Evolutionary conservation across 2,888 invertebrate genomes (phyloP).

Genomic region (Griposia aprilina): DNA sequence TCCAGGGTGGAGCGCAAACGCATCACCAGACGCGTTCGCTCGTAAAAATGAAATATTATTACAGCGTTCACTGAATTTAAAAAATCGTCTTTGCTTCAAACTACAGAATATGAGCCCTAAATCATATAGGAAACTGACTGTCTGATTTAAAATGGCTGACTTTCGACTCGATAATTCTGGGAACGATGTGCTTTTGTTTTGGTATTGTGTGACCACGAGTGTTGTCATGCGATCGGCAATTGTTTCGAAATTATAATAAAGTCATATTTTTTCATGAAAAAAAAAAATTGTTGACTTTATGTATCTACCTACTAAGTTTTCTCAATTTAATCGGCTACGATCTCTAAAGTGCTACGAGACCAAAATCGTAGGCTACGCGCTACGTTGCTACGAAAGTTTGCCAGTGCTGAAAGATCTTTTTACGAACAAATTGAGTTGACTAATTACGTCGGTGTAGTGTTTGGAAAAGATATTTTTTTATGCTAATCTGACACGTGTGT

Average conservation of each 20-base stretch:
- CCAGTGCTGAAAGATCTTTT: neutral
- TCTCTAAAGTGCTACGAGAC: constrained; percentile 11
- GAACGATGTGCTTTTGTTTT: constrained; percentile 26
- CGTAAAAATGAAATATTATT: constrained; percentile 89
- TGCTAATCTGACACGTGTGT: too few species aligned
- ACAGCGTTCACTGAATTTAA: constrained; percentile 88
- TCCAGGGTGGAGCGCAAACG: constrained; percentile 84
- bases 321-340: constrained; percentile 1
- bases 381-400: constrained; percentile 37
- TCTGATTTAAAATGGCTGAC: constrained; percentile 63
- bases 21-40: constrained; percentile 83
- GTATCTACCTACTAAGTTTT: neutral
- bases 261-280: neutral
- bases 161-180: constrained; percentile 44
- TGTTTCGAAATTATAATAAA: neutral
- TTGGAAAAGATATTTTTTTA: too few species aligned
- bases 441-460: too few species aligned
- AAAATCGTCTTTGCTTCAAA: constrained; percentile 80
- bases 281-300: neutral
- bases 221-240: neutral
- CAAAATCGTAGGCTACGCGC: constrained; percentile 17
- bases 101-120: constrained; percentile 78
- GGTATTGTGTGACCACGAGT: neutral
- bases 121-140: constrained; percentile 71
- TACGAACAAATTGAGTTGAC: too few species aligned